Evolutionary conservation across 1,140 invertebrate species (phyloP).

Genomic region (Rhysida immarginata): DNA sequence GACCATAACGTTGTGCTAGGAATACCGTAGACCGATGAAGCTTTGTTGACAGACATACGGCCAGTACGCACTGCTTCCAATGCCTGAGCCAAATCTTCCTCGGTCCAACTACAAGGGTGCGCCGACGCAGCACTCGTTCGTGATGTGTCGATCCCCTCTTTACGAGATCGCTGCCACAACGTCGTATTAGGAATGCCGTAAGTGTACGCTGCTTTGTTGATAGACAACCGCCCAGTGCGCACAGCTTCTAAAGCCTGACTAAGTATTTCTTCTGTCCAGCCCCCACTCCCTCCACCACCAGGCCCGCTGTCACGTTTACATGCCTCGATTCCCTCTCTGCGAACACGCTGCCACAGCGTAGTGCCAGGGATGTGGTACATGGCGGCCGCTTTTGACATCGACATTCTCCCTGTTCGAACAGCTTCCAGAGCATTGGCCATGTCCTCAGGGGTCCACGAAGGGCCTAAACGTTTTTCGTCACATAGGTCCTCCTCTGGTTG

Average conservation of each 20-base stretch:
- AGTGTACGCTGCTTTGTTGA: slow-evolving; percentile 4
- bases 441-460: slow-evolving; percentile 60
- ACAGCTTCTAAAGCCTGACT: slow-evolving; percentile 2
- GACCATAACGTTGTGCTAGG: slow-evolving; percentile 72
- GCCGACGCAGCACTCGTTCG: slow-evolving; percentile 78
- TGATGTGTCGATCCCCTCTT: slow-evolving; percentile 65
- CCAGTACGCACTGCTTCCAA: slow-evolving; percentile 65
- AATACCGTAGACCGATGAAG: slow-evolving; percentile 66
- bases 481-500: neutral
- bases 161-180: slow-evolving; percentile 6
- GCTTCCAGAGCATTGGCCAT: slow-evolving; percentile 75
- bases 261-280: slow-evolving; percentile 23
- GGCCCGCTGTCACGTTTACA: slow-evolving; percentile 46
- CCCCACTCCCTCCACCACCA: slow-evolving; percentile 36
- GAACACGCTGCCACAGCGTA: slow-evolving; percentile 74
- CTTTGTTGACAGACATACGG: slow-evolving; percentile 60
- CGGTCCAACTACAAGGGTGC: slow-evolving; percentile 68
- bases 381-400: slow-evolving; percentile 64
- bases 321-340: slow-evolving; percentile 53
- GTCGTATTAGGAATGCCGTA: slow-evolving; percentile 7
- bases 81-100: slow-evolving; percentile 66
- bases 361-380: slow-evolving; percentile 77
- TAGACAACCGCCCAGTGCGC: slow-evolving; percentile 1
- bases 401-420: slow-evolving; percentile 67
- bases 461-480: neutral